Evolutionary conservation across 2,888 invertebrate species (phyloP).

Genomic region (Melanostoma mellinum): DNA sequence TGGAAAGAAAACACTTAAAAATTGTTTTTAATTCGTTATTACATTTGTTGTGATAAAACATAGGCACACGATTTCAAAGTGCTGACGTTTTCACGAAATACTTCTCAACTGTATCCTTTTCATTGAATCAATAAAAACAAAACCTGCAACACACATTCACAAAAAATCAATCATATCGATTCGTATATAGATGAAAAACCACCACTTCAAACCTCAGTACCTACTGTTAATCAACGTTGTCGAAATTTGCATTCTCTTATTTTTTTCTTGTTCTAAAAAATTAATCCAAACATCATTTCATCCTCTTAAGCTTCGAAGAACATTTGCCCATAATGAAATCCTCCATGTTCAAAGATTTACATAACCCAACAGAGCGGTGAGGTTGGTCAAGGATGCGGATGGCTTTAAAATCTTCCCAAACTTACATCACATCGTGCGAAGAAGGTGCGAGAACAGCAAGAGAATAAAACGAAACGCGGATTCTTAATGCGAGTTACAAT

Average conservation of each 20-base stretch:
- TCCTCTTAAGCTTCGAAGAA: slow-evolving; percentile 9
- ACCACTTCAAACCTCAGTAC: not conserved
- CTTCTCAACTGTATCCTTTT: no score
- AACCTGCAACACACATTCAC: no score
- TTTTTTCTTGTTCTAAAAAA: slow-evolving; percentile 11
- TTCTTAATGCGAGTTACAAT: slow-evolving; percentile 72
- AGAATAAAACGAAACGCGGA: slow-evolving; percentile 37
- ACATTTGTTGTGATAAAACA: no score
- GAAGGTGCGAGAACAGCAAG: slow-evolving; percentile 38
- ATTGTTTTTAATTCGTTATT: no score
- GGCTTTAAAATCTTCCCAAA: slow-evolving; percentile 18
- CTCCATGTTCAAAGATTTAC: slow-evolving; percentile 50
- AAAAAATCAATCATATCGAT: no score
- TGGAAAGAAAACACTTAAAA: no score
- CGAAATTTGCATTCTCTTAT: not conserved
- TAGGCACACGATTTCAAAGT: no score
- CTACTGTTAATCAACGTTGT: not conserved
- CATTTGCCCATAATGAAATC: slow-evolving; percentile 60
- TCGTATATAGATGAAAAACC: no score
- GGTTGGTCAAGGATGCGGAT: slow-evolving; percentile 64
- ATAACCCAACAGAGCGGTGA: slow-evolving; percentile 54
- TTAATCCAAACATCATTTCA: slow-evolving; percentile 18
- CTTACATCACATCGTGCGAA: slow-evolving; percentile 4
- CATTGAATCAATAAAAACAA: no score
- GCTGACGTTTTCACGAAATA: no score